Base-by-base conservation (phyloP, 2,797 vertebrate genomes). In the Poeciliopsis presidionis region DNA sequence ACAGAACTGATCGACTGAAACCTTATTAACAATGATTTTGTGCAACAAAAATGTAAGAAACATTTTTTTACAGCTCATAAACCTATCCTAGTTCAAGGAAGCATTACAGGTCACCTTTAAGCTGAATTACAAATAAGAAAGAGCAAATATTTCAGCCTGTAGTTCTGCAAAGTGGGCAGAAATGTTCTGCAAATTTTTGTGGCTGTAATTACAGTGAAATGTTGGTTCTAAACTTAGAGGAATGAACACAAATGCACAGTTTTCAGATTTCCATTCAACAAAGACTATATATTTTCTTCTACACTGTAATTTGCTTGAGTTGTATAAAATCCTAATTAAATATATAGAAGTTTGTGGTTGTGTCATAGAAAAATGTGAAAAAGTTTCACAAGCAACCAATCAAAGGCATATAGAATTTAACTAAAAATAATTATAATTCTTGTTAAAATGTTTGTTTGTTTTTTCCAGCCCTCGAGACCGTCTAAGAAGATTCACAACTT, bases 401-500 rank as follows among this genome's bases (percentile, higher is more conserved):
- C 41, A 39, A 41, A 41, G 18, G 36, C 36, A 39, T 65, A 25
- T 65, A 1, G 9, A 67, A 41, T 41, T 25, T 2, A 25, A 69
- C 1, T 55, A n/a, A 11, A 59, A 76, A 39, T 14, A n/a, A 41
- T 36, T 9, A 18, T 28, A 7, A 28, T 55, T 12, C 12, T 2
- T 0, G 25, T 75, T 39, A 74, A 33, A 41, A 49, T 77, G 33
- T 49, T 82, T 82, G 30, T 30, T 30, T 30, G 30, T 79, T 80
- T 93, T 93, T 92, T 95, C 70, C 88, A 99, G 98, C 95, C 97
- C 14, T 99, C 98, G 43, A 96, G 98, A 83, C 93, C 97, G 71
- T 97, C 97, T 70, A 98, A 98, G 92, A 99, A 99, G 91, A 84
- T 99, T 86, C 98, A 99, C 90, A 99, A 99, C 92, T 99, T 99